Conservation (phyloP, 2,888 invertebrate genomes). For the Lasioglossum leucozonium region DNA sequence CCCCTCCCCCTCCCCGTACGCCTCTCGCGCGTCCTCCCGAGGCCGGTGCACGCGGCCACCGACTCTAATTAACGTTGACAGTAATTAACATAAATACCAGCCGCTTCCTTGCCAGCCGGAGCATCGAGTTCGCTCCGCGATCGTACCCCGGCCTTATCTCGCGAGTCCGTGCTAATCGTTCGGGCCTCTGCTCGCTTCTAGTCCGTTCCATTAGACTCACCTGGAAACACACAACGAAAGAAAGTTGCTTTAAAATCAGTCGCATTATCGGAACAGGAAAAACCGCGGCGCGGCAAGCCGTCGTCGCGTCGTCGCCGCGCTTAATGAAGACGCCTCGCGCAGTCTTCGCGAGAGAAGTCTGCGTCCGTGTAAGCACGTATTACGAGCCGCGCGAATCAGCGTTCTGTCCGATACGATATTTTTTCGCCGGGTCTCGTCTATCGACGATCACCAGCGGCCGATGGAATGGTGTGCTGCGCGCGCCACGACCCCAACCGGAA, state of each 20-base stretch:
- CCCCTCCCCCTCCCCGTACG: background rate
- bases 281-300: no score
- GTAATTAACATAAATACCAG: slow-evolving; percentile 84
- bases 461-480: slow-evolving; percentile 41
- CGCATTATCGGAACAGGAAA: background rate
- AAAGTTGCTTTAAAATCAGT: slow-evolving; percentile 39
- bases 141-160: slow-evolving; percentile 77
- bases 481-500: slow-evolving; percentile 51
- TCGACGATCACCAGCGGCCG: slow-evolving; percentile 35
- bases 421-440: slow-evolving; percentile 14
- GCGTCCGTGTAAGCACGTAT: slow-evolving; percentile 17
- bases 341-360: background rate
- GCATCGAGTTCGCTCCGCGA: slow-evolving; percentile 60
- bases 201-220: slow-evolving; percentile 57
- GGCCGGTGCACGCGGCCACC: slow-evolving; percentile 65
- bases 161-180: slow-evolving; percentile 77
- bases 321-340: slow-evolving; percentile 31
- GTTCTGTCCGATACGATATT: background rate
- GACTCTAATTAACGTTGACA: slow-evolving; percentile 83
- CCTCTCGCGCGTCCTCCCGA: slow-evolving; percentile 19
- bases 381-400: background rate
- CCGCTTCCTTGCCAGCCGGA: slow-evolving; percentile 76
- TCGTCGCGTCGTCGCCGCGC: background rate
- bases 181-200: slow-evolving; percentile 30
- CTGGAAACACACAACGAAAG: slow-evolving; percentile 68